These are phyloP conservation scores for Cerceris rybyensis DNA, from an alignment of 2,888 invertebrate species.

Conservation along the genomic window DNA sequence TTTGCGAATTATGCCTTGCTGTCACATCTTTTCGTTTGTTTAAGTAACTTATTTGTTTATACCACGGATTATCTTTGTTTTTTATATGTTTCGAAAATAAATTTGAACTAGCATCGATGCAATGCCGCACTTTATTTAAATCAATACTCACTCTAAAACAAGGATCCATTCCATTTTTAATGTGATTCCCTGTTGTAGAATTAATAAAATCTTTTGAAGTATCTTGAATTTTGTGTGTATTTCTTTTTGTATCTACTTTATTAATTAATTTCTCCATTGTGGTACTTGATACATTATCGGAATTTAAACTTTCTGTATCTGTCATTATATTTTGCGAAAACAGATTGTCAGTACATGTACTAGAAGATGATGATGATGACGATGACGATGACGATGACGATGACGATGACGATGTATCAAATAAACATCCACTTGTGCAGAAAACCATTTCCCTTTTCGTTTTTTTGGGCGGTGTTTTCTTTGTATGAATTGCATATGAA, in stretches of 20 bases:
- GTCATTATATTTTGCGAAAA: not conserved
- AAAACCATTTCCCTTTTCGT: not conserved
- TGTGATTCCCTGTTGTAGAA: not conserved
- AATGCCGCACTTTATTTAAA: conserved; percentile 68
- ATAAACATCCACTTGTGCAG: too few species aligned
- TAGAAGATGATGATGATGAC: not conserved
- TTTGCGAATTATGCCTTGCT: conserved; percentile 5
- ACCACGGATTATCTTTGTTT: not conserved
- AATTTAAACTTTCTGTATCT: not conserved
- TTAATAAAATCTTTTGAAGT: conserved; percentile 9
- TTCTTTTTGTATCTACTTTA: not conserved
- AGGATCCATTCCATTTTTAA: not conserved
- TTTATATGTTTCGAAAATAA: conserved; percentile 49
- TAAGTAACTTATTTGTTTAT: not conserved
- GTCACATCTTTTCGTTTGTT: not conserved
- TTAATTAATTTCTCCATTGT: not conserved
- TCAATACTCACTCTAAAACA: conserved; percentile 75
- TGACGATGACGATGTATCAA: not conserved
- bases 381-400: not conserved
- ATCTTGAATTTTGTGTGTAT: not conserved
- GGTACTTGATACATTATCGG: conserved; percentile 2
- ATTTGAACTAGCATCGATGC: conserved; percentile 65
- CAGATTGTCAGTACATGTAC: not conserved
- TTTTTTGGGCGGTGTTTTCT: not conserved
- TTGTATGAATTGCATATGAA: not conserved